Percentiles rank a stretch among this genome's conserved stretches.
Conservation (phyloP, 2,113 vertebrate genomes). For the Genyomyrus donnyi region DNA sequence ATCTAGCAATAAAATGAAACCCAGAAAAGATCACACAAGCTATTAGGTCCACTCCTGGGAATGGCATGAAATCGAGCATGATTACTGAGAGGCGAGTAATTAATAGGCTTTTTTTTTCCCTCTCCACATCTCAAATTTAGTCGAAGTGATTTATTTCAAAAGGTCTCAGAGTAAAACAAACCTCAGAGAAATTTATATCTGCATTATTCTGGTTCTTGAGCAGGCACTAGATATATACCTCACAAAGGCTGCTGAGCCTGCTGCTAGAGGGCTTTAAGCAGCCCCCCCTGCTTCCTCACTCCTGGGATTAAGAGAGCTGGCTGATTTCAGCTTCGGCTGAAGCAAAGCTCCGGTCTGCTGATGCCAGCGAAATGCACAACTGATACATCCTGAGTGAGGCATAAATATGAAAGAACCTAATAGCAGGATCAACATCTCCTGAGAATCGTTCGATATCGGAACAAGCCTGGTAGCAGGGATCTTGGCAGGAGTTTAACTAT, state of each 20-base stretch:
- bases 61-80: constrained; percentile 40
- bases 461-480: neutral
- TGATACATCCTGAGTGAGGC: neutral
- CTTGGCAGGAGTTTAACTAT: neutral
- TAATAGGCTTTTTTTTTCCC: constrained; percentile 34
- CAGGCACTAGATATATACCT: neutral
- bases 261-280: neutral
- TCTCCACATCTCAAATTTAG: constrained; percentile 15
- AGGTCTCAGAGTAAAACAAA: neutral
- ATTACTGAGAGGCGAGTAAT: constrained; percentile 46
- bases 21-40: constrained; percentile 11
- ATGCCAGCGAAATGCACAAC: neutral
- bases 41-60: constrained; percentile 37
- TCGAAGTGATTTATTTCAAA: constrained; percentile 28
- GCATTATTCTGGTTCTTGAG: neutral
- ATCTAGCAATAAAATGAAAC: constrained; percentile 41
- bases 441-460: neutral
- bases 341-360: neutral
- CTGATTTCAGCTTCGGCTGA: constrained; percentile 5
- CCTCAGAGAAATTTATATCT: neutral
- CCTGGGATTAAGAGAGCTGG: neutral
- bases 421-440: neutral
- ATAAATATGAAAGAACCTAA: neutral
- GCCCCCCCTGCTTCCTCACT: neutral
- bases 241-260: too few species aligned